phyloP scores from a whole-genome alignment of 2,888 invertebrate genomes.

The Mechanitis mazaeus region DNA sequence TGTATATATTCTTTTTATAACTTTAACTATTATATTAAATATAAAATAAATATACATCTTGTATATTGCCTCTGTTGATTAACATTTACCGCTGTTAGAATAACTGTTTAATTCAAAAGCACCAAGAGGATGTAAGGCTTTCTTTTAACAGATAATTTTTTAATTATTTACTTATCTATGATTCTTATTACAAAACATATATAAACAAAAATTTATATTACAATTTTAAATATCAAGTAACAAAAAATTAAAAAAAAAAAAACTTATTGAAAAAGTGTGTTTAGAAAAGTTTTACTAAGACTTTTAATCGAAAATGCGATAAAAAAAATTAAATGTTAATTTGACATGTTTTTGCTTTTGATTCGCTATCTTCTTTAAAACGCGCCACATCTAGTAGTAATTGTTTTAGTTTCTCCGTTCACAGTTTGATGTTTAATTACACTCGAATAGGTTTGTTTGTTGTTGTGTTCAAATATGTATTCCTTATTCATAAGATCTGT shows the following conservation, averaged over 20 bases:
- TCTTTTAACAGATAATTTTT: no score
- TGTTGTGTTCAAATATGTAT: slow-evolving; percentile 48
- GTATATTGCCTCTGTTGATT: background rate
- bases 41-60: background rate
- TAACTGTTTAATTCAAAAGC: slow-evolving; percentile 4
- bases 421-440: slow-evolving; percentile 53
- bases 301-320: no score
- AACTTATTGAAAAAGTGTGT: no score
- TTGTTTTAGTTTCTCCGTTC: slow-evolving; percentile 51
- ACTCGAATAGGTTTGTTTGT: slow-evolving; percentile 47
- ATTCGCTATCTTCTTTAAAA: slow-evolving; percentile 11
- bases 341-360: background rate
- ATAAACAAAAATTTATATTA: no score
- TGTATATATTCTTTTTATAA: background rate
- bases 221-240: no score
- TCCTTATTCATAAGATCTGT: slow-evolving; percentile 32
- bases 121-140: background rate
- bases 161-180: no score
- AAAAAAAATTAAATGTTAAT: no score
- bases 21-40: background rate
- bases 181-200: no score
- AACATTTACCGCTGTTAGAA: background rate
- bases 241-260: no score
- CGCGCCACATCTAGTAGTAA: slow-evolving; percentile 32
- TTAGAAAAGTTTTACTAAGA: no score